Percentiles rank a stretch among this genome's conserved stretches.
These are phyloP conservation scores for Drosophila ohnishii DNA, from an alignment of 1,140 invertebrate species.

Conservation along the genomic window DNA sequence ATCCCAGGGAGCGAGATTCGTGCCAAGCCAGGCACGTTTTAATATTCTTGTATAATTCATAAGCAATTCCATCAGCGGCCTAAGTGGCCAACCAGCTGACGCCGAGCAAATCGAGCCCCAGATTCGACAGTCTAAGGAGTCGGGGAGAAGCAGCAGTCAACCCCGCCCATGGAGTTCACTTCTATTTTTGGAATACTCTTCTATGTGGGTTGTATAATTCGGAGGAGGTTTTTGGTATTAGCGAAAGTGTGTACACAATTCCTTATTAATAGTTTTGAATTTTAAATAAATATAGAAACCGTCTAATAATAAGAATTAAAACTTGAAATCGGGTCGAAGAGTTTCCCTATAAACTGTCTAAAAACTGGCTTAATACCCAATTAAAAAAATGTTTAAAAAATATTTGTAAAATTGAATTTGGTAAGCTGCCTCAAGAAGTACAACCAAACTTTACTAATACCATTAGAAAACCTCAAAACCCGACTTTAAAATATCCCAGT, in stretches of 20 bases:
- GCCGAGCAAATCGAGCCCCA: slow-evolving; percentile 54
- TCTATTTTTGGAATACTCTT: slow-evolving; percentile 12
- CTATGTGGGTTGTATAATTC: background rate
- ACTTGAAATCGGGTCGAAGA: no score
- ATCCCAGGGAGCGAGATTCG: slow-evolving; percentile 15
- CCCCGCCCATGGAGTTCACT: slow-evolving; percentile 8
- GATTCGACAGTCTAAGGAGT: slow-evolving; percentile 19
- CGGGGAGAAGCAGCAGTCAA: slow-evolving; percentile 5
- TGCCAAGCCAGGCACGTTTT: slow-evolving; percentile 67
- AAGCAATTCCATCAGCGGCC: slow-evolving; percentile 83
- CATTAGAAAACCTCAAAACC: no score
- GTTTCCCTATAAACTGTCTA: no score
- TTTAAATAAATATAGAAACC: background rate
- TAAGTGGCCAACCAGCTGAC: slow-evolving; percentile 82
- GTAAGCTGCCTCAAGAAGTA: no score
- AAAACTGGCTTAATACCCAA: background rate
- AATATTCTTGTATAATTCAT: slow-evolving; percentile 83
- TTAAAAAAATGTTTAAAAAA: no score
- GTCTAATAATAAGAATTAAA: no score
- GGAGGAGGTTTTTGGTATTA: no score
- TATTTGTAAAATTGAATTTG: no score
- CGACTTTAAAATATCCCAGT: no score
- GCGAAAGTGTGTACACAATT: rapidly evolving
- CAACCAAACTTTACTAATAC: no score
- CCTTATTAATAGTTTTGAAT: background rate